Base-by-base conservation (phyloP, 2,888 invertebrate species). In the Leptinotarsa rubiginosa region DNA sequence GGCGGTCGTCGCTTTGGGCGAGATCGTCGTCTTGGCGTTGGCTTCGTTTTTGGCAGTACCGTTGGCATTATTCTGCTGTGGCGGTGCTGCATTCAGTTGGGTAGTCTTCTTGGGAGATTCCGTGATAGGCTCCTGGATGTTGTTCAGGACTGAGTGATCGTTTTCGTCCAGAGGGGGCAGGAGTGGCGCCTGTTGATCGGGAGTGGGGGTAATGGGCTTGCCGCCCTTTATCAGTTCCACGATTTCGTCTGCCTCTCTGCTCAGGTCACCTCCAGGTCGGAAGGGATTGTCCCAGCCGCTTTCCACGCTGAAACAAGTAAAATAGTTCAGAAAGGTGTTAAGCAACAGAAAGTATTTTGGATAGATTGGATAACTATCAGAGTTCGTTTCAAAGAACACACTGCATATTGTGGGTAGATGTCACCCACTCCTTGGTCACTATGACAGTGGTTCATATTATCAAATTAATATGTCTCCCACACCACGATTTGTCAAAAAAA, bases 251-350 rank as follows among this genome's bases (percentile, higher is more conserved):
- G 98, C 97, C 89, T 98, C 96, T 83, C 95, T 92, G 85, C 96
- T 96, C 85, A 98, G 90, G 89, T 97, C 97, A 77, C 98, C 97
- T 85, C 97, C 98, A 47, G 97, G 97, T 86, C 97, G 93, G 91
- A 98, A 98, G 74, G 98, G 98, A 89, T 98, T 98, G 89, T 98
- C 98, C 94, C 97, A 96, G 80, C 97, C 97, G 86, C 96, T 97
- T 87, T 97, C 97, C 88, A 95, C 94, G 89, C 97, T 98, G 91
- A 18, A 90, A 81, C 56, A 67, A 72, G 73, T 73, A 64, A n/a
- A 52, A 41, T 65, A 66, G 31, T 4, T 13, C 12, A 50, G 20
- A 4, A 41, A 41, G 10, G 10, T 41, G 41, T 41, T 0, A 41
- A 41, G 65, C 4, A 18, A 16, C 12, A 56, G 41, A 56, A 18